A percentile compares a stretch with the other conserved stretches of the same genome.
phyloP scores from a whole-genome alignment of 1,140 invertebrate species.

The Aphidius ervi region DNA sequence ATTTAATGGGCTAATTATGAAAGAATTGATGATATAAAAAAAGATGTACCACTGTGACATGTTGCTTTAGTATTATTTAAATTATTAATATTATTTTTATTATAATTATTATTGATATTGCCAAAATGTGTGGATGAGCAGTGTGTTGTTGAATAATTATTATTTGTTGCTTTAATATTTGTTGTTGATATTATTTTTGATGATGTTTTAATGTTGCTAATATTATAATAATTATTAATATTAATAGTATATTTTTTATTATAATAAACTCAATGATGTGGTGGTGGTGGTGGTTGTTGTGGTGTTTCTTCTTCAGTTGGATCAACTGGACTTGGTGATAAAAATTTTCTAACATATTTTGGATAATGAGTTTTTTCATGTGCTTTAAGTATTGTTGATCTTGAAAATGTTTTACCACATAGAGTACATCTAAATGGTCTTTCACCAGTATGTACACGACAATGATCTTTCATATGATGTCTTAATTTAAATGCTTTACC shows the following conservation, averaged over 20 bases:
- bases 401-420: slow-evolving; percentile 85
- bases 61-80: slow-evolving; percentile 11
- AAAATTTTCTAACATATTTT: slow-evolving; percentile 81
- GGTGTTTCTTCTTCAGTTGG: slow-evolving; percentile 72
- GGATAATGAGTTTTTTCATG: slow-evolving; percentile 90
- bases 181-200: slow-evolving; percentile 3
- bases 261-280: slow-evolving; percentile 38
- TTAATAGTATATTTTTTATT: not conserved
- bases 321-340: slow-evolving; percentile 78
- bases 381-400: slow-evolving; percentile 83
- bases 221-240: not conserved
- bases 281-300: slow-evolving; percentile 47
- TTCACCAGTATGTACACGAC: slow-evolving; percentile 85
- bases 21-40: slow-evolving; percentile 4
- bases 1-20: not conserved
- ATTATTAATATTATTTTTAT: not conserved
- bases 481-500: slow-evolving; percentile 85
- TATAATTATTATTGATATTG: not conserved
- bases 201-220: not conserved
- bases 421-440: slow-evolving; percentile 81
- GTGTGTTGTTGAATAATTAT: not conserved
- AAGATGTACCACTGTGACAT: slow-evolving; percentile 11
- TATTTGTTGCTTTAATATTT: not conserved
- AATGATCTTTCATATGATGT: slow-evolving; percentile 91
- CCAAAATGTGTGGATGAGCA: slow-evolving; percentile 18